Evolutionary conservation across 1,140 invertebrate genomes (phyloP), one percentile per base, ranked within the genome.

Genomic region (Ips nitidus): DNA sequence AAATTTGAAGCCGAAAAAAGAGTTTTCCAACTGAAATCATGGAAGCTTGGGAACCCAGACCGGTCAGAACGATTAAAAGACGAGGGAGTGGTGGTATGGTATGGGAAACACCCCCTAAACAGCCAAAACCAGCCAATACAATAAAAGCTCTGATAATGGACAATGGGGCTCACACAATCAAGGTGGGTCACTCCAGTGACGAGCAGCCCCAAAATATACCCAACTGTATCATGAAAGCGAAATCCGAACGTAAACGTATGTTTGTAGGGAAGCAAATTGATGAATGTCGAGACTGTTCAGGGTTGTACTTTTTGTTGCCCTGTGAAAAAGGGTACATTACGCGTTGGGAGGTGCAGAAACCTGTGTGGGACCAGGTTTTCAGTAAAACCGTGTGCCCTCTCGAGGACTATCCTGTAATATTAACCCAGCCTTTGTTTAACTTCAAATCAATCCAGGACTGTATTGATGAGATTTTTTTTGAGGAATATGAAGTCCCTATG

Each of bases 211-310:
- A 83, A 78, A 76, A 94, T 8, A 87, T 98, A 73, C 95, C 95
- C 2, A 99, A 99, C 81, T 96, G 94, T 76, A 94, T 99, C 42
- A 97, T 97, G 86, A 99, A 99, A 86, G 95, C 95, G 1, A 98
- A 98, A 82, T 96, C 92, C 75, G 97, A 99, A 80, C 83, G 94
- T 60, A 87, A 96, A 1, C 86, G 97, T 66, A 90, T 94, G 1
- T 99, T 98, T 80, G 90, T 99, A 53, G 97, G 93, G 0, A 91
- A 93, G 81, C 94, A 94, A 83, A 89, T 98, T 37, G 93, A 98
- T 69, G 97, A 99, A 73, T 99, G 97, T 78, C 86, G 96, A 56
- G 98, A 99, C 80, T 90, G 93, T 2, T 98, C 96, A 0, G 94
- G 95, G 1, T 80, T 99, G 1, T 99, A 91, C 83, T 99, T 97